Base-by-base conservation (phyloP, 2,888 invertebrate genomes). In the Leptinotarsa tumamoca region DNA sequence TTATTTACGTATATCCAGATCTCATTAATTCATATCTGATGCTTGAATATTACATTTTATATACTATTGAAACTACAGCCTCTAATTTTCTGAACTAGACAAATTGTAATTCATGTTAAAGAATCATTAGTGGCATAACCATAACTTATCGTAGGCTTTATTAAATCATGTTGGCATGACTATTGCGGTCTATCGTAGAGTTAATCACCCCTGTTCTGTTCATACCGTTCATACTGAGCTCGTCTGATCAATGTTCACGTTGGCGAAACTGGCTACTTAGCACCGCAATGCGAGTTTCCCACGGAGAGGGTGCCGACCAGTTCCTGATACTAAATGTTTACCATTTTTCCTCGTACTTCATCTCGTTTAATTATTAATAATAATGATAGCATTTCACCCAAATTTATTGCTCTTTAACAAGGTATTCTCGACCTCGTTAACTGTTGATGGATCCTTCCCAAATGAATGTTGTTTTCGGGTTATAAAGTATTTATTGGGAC, bases 221-320 rank as follows among this genome's bases (percentile, higher is more conserved):
- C 71, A 66, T 66, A 33, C 80, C 73, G 79, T 77, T 79, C 71
- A 68, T 78, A 69, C 76, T 73, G 71, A 75, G 67, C 79, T 68
- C 33, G 43, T 73, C 69, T 72, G 68, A 71, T 72, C 73, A 43
- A 72, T 70, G 49, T 71, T 51, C 63, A 52, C 51, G n/a, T 56
- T 27, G 50, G n/a, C 17, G 43, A 54, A 63, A 68, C 68, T 71
- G 73, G 75, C 78, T 79, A 80, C 80, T 81, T 79, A 81, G 78
- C 80, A 81, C 79, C 79, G 80, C 81, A 82, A 76, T 74, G 73
- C 73, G 63, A 69, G 68, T 79, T 84, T 85, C 84, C 83, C 85
- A 84, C 83, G 82, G 78, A 75, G 61, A 76, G 81, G 80, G 85
- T 84, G 82, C 85, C 85, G 83, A 82, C 82, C 82, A 80, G 85